Evolutionary conservation across 2,888 invertebrate species (phyloP).

Genomic region (Drosophila niveifrons): DNA sequence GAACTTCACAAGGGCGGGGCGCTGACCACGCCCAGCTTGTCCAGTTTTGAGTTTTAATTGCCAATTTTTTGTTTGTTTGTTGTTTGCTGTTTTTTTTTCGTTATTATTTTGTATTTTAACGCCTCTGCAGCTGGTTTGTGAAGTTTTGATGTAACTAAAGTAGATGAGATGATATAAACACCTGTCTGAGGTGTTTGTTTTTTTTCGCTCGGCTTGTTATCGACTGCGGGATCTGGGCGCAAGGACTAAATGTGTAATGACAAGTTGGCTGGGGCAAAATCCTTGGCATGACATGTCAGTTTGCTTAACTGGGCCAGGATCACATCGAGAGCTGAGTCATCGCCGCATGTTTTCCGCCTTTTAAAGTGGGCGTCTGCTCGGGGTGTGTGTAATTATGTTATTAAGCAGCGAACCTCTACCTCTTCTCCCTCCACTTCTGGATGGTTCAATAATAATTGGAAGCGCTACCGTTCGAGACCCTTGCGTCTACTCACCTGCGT

Average conservation of each 20-base stretch:
- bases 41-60: conserved; percentile 45
- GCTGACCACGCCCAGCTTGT: conserved; percentile 22
- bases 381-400: conserved; percentile 81
- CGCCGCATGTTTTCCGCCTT: conserved; percentile 73
- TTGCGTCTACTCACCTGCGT: conserved; percentile 83
- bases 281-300: conserved; percentile 72
- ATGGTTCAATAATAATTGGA: conserved; percentile 70
- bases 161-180: conserved; percentile 20
- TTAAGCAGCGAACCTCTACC: conserved; percentile 61
- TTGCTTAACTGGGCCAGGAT: conserved; percentile 62
- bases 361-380: conserved; percentile 77
- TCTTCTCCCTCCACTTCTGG: background rate
- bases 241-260: conserved; percentile 73
- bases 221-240: conserved; percentile 33
- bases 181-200: conserved; percentile 49
- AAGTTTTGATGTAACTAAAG: background rate
- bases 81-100: conserved; percentile 7
- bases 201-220: conserved; percentile 56
- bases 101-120: conserved; percentile 5
- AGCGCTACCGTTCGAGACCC: conserved; percentile 67
- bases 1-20: conserved; percentile 9
- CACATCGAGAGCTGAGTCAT: conserved; percentile 43
- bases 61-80: conserved; percentile 32
- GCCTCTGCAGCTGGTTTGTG: conserved; percentile 25
- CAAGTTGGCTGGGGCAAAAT: conserved; percentile 72